Conservation (phyloP, 2,888 invertebrate genomes). For the Gonocerus acuteangulatus region DNA sequence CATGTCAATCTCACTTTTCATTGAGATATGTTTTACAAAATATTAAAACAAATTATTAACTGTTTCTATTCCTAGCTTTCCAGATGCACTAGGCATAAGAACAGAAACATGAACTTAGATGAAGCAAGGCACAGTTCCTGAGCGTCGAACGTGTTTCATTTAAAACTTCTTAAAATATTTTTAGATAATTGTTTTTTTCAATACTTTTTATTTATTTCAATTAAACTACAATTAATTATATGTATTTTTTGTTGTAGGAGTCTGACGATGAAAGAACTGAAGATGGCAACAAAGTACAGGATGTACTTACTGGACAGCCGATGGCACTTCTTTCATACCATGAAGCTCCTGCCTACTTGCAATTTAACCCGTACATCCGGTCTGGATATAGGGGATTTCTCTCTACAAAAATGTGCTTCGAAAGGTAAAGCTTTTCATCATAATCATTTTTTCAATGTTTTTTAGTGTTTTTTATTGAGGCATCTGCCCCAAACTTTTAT, state of each 20-base stretch:
- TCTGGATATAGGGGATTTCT: constrained; percentile 78
- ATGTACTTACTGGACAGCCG: constrained; percentile 30
- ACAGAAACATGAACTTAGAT: no score
- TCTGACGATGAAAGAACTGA: constrained; percentile 21
- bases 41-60: no score
- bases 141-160: no score
- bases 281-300: constrained; percentile 23
- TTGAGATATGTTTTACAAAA: no score
- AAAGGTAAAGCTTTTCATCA: constrained; percentile 56
- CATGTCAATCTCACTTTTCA: no score
- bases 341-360: constrained; percentile 73
- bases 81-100: no score
- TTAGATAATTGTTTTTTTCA: no score
- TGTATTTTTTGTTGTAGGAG: constrained; percentile 24
- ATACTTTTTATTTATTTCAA: no score
- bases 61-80: no score
- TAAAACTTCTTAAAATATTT: no score
- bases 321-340: constrained; percentile 43
- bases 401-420: constrained; percentile 73
- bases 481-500: neutral
- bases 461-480: neutral
- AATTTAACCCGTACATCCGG: constrained; percentile 78
- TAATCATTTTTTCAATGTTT: neutral
- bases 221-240: no score
- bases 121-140: no score